phyloP scores from a whole-genome alignment of 2,888 invertebrate genomes.

The Amphipyra tragopoginis region DNA sequence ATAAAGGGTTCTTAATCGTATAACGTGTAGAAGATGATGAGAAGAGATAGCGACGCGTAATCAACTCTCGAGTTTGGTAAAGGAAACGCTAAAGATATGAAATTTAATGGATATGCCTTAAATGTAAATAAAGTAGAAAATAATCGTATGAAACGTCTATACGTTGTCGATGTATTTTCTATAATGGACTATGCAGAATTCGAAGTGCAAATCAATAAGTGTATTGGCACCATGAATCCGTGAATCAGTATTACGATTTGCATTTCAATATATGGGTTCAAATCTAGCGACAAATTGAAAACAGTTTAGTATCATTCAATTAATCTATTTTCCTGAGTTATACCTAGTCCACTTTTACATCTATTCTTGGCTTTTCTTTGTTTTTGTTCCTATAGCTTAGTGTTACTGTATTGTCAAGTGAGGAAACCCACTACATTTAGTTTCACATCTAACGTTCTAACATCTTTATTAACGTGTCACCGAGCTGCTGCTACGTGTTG shows the following conservation, averaged over 20 bases:
- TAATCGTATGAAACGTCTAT: conserved; percentile 28
- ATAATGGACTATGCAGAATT: conserved; percentile 11
- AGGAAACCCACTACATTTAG: too few species aligned
- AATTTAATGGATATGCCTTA: conserved; percentile 55
- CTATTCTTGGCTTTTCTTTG: too few species aligned
- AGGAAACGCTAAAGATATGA: conserved; percentile 64
- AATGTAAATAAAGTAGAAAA: conserved; percentile 47
- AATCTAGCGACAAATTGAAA: too few species aligned
- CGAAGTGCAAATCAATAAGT: conserved; percentile 25
- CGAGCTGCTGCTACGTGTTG: too few species aligned
- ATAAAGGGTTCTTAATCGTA: conserved; percentile 33
- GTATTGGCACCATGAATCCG: neutral
- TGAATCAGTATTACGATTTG: conserved; percentile 12
- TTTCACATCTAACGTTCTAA: too few species aligned
- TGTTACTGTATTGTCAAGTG: too few species aligned
- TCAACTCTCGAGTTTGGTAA: conserved; percentile 63
- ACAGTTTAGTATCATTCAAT: too few species aligned
- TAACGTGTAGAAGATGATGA: conserved; percentile 35
- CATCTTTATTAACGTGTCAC: too few species aligned
- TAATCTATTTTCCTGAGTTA: too few species aligned
- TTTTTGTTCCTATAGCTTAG: too few species aligned
- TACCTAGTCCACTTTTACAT: too few species aligned
- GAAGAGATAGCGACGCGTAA: conserved; percentile 65
- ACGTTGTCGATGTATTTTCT: conserved; percentile 2
- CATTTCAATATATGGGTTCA: too few species aligned